Evolutionary conservation across 1,140 invertebrate genomes (phyloP).

Genomic region (Stegodyphus mimosarum): DNA sequence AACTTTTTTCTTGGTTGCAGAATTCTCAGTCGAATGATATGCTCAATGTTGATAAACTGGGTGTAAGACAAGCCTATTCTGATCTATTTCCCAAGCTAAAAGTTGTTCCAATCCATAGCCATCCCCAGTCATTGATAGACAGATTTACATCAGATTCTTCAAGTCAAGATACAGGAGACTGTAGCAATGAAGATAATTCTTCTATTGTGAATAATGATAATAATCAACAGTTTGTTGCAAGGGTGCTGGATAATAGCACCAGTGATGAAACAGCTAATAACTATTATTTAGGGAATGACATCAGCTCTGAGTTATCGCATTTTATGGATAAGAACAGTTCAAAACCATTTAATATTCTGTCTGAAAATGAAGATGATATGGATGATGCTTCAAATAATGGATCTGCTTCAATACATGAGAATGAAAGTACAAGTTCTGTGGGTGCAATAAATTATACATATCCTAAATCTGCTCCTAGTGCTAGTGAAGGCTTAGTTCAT

Average conservation of each 20-base stretch:
- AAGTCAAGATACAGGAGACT: not conserved
- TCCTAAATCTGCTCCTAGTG: too few relatives aligned
- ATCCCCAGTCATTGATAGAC: slow-evolving; percentile 12
- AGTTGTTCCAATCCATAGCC: slow-evolving; percentile 17
- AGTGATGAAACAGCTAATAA: not conserved
- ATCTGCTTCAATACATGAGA: not conserved
- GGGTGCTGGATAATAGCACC: not conserved
- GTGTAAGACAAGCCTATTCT: too few relatives aligned
- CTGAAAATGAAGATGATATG: not conserved
- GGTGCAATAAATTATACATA: not conserved
- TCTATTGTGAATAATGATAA: too few relatives aligned
- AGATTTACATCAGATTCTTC: slow-evolving; percentile 13
- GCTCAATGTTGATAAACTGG: too few relatives aligned
- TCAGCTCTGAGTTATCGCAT: not conserved
- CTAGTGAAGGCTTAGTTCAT: not conserved
- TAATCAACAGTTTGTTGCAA: not conserved
- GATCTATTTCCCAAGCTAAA: slow-evolving; percentile 9
- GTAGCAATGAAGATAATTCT: not conserved
- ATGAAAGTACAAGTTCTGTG: not conserved
- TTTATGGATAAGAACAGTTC: too few relatives aligned
- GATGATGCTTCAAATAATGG: not conserved
- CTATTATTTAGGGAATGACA: not conserved
- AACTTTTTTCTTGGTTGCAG: too few relatives aligned
- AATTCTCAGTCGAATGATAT: too few relatives aligned
- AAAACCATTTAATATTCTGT: not conserved